These are phyloP conservation scores for Macrotis lagotis DNA, from an alignment of 2,113 vertebrate genomes.

Conservation along the genomic window DNA sequence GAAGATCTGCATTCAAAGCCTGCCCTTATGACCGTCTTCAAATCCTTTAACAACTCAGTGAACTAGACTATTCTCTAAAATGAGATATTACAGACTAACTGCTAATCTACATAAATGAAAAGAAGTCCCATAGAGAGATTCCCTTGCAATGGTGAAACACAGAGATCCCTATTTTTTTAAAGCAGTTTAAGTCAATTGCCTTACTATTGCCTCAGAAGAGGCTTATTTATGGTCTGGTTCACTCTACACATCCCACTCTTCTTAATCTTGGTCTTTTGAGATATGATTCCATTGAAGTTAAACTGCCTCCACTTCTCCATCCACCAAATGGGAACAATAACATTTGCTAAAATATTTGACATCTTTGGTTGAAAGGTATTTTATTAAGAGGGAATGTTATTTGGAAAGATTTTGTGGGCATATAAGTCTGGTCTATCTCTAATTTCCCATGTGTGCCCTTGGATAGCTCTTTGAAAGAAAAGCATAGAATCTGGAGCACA, in stretches of 20 bases:
- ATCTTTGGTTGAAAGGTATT: neutral
- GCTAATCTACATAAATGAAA: neutral
- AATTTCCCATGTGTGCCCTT: neutral
- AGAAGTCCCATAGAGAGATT: neutral
- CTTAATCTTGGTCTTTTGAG: constrained; percentile 14
- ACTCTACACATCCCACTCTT: neutral
- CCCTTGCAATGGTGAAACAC: neutral
- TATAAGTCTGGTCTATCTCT: neutral
- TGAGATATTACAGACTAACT: neutral
- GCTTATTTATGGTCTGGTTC: neutral
- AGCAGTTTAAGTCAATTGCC: no score
- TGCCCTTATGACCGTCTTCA: constrained; percentile 1
- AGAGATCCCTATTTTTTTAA: neutral
- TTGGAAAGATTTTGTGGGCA: neutral
- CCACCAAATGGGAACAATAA: constrained; percentile 18
- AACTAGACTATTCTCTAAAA: neutral
- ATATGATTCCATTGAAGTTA: constrained; percentile 19
- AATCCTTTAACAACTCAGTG: neutral
- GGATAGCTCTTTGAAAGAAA: neutral
- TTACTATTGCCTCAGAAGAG: neutral
- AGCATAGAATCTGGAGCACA: neutral
- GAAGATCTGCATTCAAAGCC: neutral
- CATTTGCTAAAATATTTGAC: neutral
- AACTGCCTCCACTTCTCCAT: constrained; percentile 8
- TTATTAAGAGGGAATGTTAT: neutral